Base-by-base conservation (phyloP, 1,140 invertebrate species). In the Drosophila lacteicornis region DNA sequence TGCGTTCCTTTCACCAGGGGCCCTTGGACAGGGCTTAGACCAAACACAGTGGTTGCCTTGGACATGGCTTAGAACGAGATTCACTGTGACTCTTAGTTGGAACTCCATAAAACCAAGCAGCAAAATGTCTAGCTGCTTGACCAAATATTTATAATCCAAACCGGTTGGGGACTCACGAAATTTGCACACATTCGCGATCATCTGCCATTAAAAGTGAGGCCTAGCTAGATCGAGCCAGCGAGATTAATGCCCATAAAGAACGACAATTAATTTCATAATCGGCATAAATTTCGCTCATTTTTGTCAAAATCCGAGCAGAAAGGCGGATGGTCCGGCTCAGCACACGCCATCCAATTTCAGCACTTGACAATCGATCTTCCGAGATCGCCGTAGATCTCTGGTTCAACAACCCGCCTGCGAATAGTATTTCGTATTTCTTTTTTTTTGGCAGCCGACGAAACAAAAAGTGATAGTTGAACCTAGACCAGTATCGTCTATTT, bases 381-480 rank as follows among this genome's bases (percentile, higher is more conserved):
- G 13, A 88, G 42, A 27, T n/a, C 25, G 12, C 33, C 33, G 17
- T 9, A 11, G 12, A 36, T 67, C 62, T 38, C 38, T 25, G 67
- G 84, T 88, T 88, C 84, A 88, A 81, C 70, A 88, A 90, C 85
- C 84, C 81, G 75, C 59, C 51, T 9, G 51, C 17, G 51, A 38
- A 90, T 38, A 22, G 51, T 40, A 55, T 55, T 40, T 55, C 19
- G 15, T 9, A 55, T 38, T 36, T 27, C 11, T 51, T 30, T 47
- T 9, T 33, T 85, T 88, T 80, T 22, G 51, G 38, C 33, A 38
- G 25, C 51, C 33, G 9, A 50, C 65, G 30, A 71, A 67, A 80
- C 68, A 58, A 80, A 80, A 90, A 88, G 85, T 90, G 85, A 88
- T 90, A 90, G 85, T 88, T 88, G 85, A 82, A 79, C 49, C 63